Evolutionary conservation across 2,888 invertebrate species (phyloP).

Genomic region (Phlogophora meticulosa): DNA sequence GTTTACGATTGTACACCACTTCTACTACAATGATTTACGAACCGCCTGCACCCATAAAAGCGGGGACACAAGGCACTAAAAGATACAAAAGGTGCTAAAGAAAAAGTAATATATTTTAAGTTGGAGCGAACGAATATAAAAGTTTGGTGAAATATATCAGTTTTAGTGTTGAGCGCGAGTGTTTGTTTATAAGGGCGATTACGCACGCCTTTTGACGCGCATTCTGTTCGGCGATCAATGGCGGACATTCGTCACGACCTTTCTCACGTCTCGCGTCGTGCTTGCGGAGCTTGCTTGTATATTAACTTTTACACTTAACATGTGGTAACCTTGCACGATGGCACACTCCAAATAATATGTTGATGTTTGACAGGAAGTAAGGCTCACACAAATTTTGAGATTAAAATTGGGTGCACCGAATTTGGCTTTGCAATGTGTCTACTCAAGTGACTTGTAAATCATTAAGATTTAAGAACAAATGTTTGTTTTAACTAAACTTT

Average conservation of each 20-base stretch:
- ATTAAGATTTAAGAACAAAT: neutral
- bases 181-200: conserved; percentile 89
- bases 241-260: conserved; percentile 76
- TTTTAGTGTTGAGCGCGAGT: conserved; percentile 87
- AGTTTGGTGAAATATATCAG: conserved; percentile 90
- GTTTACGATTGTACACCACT: conserved; percentile 87
- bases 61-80: conserved; percentile 90
- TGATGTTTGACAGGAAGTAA: conserved; percentile 40
- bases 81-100: conserved; percentile 91
- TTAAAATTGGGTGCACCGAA: conserved; percentile 36
- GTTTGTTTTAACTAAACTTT: neutral
- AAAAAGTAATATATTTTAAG: conserved; percentile 90
- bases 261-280: conserved; percentile 70
- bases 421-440: conserved; percentile 26
- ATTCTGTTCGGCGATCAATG: conserved; percentile 70
- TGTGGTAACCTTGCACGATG: conserved; percentile 35
- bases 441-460: neutral
- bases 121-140: conserved; percentile 89
- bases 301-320: conserved; percentile 43
- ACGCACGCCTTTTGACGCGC: conserved; percentile 84
- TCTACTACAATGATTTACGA: conserved; percentile 91
- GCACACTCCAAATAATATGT: conserved; percentile 43
- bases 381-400: conserved; percentile 23
- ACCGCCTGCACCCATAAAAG: conserved; percentile 88
- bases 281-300: conserved; percentile 41